phyloP scores from a whole-genome alignment of 2,113 vertebrate species.

The Lampris megalopsis region DNA sequence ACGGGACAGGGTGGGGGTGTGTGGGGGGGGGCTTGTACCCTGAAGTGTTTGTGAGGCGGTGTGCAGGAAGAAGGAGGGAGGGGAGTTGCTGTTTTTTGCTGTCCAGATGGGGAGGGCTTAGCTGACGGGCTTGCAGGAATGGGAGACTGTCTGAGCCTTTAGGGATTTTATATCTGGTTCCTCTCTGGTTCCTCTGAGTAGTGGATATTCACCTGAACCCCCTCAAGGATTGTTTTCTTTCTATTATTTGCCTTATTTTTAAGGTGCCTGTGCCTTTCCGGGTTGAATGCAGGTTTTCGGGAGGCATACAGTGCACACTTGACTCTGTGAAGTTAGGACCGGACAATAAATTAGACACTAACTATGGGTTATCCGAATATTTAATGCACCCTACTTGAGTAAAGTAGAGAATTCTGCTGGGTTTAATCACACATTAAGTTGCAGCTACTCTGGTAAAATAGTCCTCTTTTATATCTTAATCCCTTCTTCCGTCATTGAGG shows the following conservation, averaged over 20 bases:
- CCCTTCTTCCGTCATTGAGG: constrained; percentile 26
- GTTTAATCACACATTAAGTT: constrained; percentile 1
- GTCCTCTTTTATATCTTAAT: constrained; percentile 21
- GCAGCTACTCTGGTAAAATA: constrained; percentile 19
- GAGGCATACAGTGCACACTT: neutral
- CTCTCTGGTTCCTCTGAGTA: constrained; percentile 27
- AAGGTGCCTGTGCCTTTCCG: neutral
- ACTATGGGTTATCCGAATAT: constrained; percentile 2
- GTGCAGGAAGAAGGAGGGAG: constrained; percentile 36
- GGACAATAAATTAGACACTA: constrained; percentile 7
- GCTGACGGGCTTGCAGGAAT: constrained; percentile 6
- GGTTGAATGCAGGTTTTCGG: neutral
- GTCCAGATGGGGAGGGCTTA: constrained; percentile 25
- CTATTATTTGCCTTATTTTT: neutral
- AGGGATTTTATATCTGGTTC: constrained; percentile 43
- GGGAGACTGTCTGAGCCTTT: constrained; percentile 22
- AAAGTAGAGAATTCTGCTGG: neutral
- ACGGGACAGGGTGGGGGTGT: constrained; percentile 25
- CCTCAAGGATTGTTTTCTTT: neutral
- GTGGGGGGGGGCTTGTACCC: constrained; percentile 22
- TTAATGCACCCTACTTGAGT: neutral
- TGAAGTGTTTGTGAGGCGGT: constrained; percentile 17
- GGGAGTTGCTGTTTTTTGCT: constrained; percentile 21
- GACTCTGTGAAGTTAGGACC: neutral
- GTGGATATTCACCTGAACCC: constrained; percentile 3